Evolutionary conservation across 2,797 vertebrate species (phyloP).

Genomic region (Mastacembelus armatus): DNA sequence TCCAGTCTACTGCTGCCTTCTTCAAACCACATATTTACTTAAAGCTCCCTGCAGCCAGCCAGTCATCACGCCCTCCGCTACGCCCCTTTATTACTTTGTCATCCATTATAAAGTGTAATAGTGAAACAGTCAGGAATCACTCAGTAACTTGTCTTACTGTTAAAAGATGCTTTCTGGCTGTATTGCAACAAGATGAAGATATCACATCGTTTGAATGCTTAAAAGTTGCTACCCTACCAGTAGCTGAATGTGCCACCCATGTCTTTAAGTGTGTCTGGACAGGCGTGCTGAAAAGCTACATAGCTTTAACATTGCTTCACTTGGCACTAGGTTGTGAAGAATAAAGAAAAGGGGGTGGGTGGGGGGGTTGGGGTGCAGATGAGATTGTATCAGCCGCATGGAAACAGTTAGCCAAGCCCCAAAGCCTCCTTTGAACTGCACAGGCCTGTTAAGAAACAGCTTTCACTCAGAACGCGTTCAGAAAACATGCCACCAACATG

Average conservation of each 20-base stretch:
- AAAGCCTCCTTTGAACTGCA: slow-evolving; percentile 68
- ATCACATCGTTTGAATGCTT: slow-evolving; percentile 6
- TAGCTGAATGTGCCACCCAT: slow-evolving; percentile 36
- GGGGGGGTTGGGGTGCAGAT: slow-evolving; percentile 21
- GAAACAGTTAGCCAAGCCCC: slow-evolving; percentile 71
- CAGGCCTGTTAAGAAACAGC: slow-evolving; percentile 63
- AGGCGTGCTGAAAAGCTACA: slow-evolving; percentile 55
- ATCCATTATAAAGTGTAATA: slow-evolving; percentile 38
- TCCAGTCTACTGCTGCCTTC: slow-evolving; percentile 43
- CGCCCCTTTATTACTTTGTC: slow-evolving; percentile 68
- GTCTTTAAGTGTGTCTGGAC: slow-evolving; percentile 39
- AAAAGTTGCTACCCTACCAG: slow-evolving; percentile 16
- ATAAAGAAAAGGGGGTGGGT: slow-evolving; percentile 56
- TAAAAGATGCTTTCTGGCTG: slow-evolving; percentile 14
- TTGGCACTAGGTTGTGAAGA: slow-evolving; percentile 60
- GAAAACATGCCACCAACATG: slow-evolving; percentile 68
- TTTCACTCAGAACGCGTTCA: slow-evolving; percentile 56
- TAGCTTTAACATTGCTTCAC: slow-evolving; percentile 36
- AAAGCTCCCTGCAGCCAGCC: slow-evolving; percentile 55
- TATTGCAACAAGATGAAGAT: slow-evolving; percentile 25
- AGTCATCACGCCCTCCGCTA: slow-evolving; percentile 59
- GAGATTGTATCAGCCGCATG: slow-evolving; percentile 77
- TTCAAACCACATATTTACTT: slow-evolving; percentile 66
- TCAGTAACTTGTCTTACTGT: slow-evolving; percentile 15
- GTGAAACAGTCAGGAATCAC: slow-evolving; percentile 43